These are phyloP conservation scores for Dasyprocta punctata DNA, from an alignment of 2,113 vertebrate species.

Conservation along the genomic window DNA sequence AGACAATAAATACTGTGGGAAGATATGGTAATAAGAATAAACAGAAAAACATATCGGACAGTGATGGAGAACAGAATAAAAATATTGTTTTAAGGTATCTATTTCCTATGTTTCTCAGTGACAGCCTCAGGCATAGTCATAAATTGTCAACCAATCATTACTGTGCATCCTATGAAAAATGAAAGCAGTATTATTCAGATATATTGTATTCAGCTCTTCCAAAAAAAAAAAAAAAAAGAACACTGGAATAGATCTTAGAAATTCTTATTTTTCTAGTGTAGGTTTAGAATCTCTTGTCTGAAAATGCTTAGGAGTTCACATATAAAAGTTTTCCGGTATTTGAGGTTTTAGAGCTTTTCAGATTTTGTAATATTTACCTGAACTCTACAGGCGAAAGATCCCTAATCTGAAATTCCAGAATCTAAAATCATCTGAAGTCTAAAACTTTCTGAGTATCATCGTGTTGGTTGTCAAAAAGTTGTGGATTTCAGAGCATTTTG, in stretches of 20 bases:
- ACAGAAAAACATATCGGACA: background rate
- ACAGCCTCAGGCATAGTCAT: background rate
- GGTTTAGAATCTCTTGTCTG: background rate
- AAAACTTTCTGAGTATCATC: background rate
- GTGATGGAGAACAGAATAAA: constrained; percentile 11
- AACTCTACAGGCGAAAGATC: background rate
- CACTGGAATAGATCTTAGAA: background rate
- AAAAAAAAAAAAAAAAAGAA: background rate
- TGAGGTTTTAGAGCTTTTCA: background rate
- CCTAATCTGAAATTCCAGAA: background rate
- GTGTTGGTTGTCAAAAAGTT: background rate
- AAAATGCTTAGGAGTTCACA: background rate
- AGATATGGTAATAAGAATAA: background rate
- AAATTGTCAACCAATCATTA: background rate
- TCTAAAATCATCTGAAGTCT: background rate
- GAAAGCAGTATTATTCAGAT: background rate
- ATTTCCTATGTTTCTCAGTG: background rate
- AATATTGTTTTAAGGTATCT: background rate
- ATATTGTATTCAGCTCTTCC: background rate
- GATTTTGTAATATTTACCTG: background rate
- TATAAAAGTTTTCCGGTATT: background rate
- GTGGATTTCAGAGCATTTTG: background rate
- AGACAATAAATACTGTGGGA: background rate
- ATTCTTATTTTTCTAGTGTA: background rate
- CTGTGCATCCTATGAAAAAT: background rate